A percentile compares a stretch with the other conserved stretches of the same genome.
Evolutionary conservation across 2,797 vertebrate species (phyloP).

Genomic region (Hypotaenidia okinawae): DNA sequence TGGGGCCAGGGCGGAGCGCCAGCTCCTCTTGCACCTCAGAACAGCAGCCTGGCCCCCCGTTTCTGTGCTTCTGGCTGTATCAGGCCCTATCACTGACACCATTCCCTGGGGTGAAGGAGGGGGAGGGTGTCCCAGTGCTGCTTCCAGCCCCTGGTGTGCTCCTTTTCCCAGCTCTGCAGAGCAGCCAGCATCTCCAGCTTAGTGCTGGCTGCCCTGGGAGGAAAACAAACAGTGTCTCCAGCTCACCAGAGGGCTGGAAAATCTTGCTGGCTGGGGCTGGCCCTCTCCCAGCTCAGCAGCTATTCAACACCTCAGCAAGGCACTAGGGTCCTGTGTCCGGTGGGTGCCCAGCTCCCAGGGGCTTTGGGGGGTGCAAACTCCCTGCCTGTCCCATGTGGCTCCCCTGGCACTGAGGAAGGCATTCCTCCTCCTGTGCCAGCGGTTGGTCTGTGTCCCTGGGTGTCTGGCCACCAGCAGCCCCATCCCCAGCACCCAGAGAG

Average conservation of each 20-base stretch:
- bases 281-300: background rate
- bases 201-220: background rate
- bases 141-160: fast-evolving
- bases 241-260: background rate
- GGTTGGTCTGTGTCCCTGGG: fast-evolving
- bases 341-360: fast-evolving
- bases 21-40: background rate
- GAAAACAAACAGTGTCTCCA: constrained; percentile 51
- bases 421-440: background rate
- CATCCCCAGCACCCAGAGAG: background rate
- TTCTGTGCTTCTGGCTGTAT: background rate
- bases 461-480: background rate
- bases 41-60: fast-evolving
- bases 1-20: fast-evolving
- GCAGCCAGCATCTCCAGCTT: background rate
- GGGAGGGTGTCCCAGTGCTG: background rate
- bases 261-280: constrained; percentile 44
- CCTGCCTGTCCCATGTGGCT: background rate
- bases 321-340: fast-evolving
- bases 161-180: background rate
- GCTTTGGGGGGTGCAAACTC: background rate
- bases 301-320: background rate
- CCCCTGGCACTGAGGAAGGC: background rate
- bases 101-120: background rate
- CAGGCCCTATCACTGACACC: background rate